Evolutionary conservation across 2,888 invertebrate species (phyloP).

Genomic region (Molanna angustata): DNA sequence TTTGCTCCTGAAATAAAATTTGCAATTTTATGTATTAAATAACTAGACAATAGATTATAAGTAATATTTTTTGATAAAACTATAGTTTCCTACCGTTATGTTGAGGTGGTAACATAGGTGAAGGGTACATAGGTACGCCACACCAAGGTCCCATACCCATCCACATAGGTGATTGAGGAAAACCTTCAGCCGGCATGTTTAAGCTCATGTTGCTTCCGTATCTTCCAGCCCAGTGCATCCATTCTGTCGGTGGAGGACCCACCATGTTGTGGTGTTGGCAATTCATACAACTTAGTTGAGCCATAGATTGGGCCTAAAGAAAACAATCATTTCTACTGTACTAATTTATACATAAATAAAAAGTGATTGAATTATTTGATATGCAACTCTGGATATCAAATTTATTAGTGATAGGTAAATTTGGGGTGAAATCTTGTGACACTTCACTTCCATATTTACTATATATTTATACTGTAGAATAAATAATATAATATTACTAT

Average conservation of each 20-base stretch:
- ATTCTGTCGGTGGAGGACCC: constrained; percentile 39
- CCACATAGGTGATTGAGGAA: constrained; percentile 39
- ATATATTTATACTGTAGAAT: too few relatives aligned
- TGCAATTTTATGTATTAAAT: constrained; percentile 1
- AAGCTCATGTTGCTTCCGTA: constrained; percentile 56
- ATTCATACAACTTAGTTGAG: constrained; percentile 61
- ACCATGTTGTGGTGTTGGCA: constrained; percentile 47
- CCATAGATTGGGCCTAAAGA: constrained; percentile 68
- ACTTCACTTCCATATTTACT: too few relatives aligned
- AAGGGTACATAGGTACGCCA: constrained; percentile 31
- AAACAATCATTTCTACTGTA: too few relatives aligned
- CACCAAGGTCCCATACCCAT: constrained; percentile 40
- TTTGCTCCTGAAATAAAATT: constrained; percentile 44
- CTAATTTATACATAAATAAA: too few relatives aligned
- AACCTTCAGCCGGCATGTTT: constrained; percentile 47
- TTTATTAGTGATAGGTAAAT: too few relatives aligned
- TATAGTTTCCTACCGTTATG: constrained; percentile 25
- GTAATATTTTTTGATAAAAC: neutral
- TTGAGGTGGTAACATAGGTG: constrained; percentile 35
- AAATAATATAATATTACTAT: too few relatives aligned
- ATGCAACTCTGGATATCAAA: too few relatives aligned
- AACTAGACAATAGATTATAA: neutral
- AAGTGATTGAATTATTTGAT: too few relatives aligned
- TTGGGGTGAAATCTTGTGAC: too few relatives aligned
- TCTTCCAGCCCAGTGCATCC: constrained; percentile 38